Percentiles rank a stretch among this genome's conserved stretches.
Evolutionary conservation across 2,888 invertebrate species (phyloP).

Genomic region (Mantis religiosa): DNA sequence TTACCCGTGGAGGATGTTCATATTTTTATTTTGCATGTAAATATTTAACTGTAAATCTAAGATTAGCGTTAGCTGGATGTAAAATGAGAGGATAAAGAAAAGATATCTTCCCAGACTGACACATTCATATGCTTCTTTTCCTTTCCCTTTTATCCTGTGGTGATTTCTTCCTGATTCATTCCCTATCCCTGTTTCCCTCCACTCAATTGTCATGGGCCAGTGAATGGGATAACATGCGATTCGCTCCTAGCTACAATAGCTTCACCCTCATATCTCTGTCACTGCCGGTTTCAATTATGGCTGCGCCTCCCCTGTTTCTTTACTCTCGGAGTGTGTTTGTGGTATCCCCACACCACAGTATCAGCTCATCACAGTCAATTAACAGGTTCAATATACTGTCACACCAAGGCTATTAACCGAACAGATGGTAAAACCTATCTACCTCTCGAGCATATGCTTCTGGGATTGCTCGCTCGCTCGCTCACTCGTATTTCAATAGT

Average conservation of each 20-base stretch:
- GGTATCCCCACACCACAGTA: not conserved
- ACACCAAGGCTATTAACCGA: not conserved
- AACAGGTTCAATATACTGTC: not conserved
- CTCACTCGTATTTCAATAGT: not conserved
- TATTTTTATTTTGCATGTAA: too few relatives aligned
- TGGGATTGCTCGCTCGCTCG: not conserved
- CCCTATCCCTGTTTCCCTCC: not conserved
- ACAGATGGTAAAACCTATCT: not conserved
- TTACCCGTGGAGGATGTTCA: too few relatives aligned
- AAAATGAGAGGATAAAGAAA: not conserved
- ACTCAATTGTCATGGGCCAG: conserved; percentile 8
- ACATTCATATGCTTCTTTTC: not conserved
- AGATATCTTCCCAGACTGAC: not conserved
- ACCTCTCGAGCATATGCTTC: conserved; percentile 1
- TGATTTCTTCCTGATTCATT: not conserved
- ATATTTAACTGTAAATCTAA: not conserved
- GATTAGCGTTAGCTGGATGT: not conserved
- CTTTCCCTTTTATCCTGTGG: not conserved
- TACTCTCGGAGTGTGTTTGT: not conserved
- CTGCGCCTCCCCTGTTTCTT: not conserved
- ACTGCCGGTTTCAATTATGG: not conserved
- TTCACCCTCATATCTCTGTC: not conserved
- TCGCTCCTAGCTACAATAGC: not conserved
- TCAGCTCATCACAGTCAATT: not conserved
- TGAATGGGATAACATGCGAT: conserved; percentile 21